Base-by-base conservation (phyloP, 1,140 invertebrate species). In the Drosophila persimilis region DNA sequence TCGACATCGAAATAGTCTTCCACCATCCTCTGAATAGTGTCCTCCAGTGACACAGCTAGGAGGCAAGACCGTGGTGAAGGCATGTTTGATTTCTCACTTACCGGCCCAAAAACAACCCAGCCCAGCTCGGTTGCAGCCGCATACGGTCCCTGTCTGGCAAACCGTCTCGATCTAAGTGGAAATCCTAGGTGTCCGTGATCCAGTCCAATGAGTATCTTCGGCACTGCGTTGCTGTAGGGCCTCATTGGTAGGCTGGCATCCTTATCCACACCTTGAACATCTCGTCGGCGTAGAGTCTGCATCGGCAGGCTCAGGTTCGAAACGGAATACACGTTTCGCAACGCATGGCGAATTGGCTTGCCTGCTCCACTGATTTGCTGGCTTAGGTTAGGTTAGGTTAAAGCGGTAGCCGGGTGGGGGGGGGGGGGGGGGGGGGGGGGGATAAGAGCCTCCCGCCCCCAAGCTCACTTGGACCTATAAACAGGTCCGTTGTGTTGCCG, bases 261-360 rank as follows among this genome's bases (percentile, higher is more conserved):
- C 29, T 29, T 7, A 7, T 52, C 15, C 6, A 47, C 3, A 15
- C 29, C 17, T 20, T 61, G 24, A 39, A 61, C 46, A 44, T 51
- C 39, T 17, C 15, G n/a, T 17, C 29, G 41, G 7, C 6, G 11
- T 4, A 55, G 7, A 8, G 11, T 64, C 54, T 57, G 55, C 63
- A 39, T 66, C 24, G 57, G 56, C 20, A 61, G n/a, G 35, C 46
- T 66, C 26, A 66, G 31, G 8, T 29, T 63, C 9, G 26, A 46
- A 13, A 55, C 29, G 7, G 43, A 43, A 9, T 48, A 46, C 15
- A 56, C 44, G 11, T 61, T 61, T 15, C 29, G 17, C 31, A 50
- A 13, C 0, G 6, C 22, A 4, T 58, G 44, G 6, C 54, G 54
- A 20, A 15, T 39, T 20, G n/a, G 15, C 26, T 47, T 15, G 15